Evolutionary conservation across 2,113 vertebrate species (phyloP), one percentile per base, ranked within the genome.

Genomic region (Corythoichthys intestinalis): DNA sequence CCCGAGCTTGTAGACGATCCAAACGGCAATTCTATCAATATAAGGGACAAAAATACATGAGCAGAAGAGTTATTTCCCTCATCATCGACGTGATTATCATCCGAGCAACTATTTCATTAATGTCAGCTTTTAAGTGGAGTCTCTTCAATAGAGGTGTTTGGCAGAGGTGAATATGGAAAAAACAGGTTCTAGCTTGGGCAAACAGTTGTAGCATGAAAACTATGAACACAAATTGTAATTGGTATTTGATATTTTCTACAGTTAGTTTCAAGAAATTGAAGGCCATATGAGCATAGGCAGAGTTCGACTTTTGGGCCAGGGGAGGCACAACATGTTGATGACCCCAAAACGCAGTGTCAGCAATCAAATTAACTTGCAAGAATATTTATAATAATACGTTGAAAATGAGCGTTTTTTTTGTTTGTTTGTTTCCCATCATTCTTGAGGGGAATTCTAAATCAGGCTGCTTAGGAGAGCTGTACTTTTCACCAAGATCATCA

Each of bases 41-140:
- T 13, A 4, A 35, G 65, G 52, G 70, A 78, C 66, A 28, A 3
- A 15, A 47, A 17, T 8, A 28, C 28, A 34, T 15, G 46, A 8
- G 65, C 65, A 58, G 20, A 75, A 54, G 64, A 71, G 72, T 73
- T 76, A 85, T 87, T 53, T 73, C 75, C 56, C 58, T 73, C 65
- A 80, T 82, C 74, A 70, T 66, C 62, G 70, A 68, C 66, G 69
- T 44, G 12, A 68, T 81, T 71, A 83, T 69, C 50, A n/a, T 78
- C 72, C 61, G 62, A 65, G 12, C 75, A 57, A 73, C 75, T 81
- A 77, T 81, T 83, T 66, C 48, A 75, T 75, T 73, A 83, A 78
- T 78, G 73, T 78, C 78, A 68, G 80, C 79, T 71, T 79, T 75
- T 39, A 67, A 47, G 72, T 63, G 70, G 67, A 73, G 70, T 64